Evolutionary conservation across 2,113 vertebrate species (phyloP).

Genomic region (Cyanoramphus novaezelandiae): DNA sequence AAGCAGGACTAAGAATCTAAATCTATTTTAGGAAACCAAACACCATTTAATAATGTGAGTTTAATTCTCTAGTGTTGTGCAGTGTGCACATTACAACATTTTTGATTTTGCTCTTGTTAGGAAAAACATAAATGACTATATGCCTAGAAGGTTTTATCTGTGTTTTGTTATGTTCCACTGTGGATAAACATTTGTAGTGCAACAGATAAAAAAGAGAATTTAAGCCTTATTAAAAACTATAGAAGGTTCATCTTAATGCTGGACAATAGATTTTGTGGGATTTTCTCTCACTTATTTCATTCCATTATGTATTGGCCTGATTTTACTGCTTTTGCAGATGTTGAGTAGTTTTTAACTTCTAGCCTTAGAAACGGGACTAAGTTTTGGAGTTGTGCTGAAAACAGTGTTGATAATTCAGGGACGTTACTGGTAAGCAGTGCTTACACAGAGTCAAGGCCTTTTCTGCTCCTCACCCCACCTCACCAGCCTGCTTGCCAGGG

Average conservation of each 20-base stretch:
- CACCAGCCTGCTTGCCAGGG: not conserved
- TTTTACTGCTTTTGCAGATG: not conserved
- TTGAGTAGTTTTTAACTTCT: not conserved
- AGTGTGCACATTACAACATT: not conserved
- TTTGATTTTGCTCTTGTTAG: not conserved
- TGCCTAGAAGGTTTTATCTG: not conserved
- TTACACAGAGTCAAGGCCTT: not conserved
- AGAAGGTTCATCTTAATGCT: not conserved
- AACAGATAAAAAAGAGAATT: not conserved
- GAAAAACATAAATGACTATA: not conserved
- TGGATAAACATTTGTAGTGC: not conserved
- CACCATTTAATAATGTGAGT: not conserved
- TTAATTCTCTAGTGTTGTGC: not conserved
- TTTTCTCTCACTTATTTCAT: not conserved
- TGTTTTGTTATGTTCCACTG: not conserved
- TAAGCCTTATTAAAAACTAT: not conserved
- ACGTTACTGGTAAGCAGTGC: not conserved
- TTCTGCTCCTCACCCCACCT: not conserved
- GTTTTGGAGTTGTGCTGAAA: not conserved
- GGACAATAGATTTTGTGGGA: not conserved
- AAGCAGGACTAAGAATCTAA: not conserved
- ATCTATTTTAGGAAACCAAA: not conserved
- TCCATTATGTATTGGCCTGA: not conserved
- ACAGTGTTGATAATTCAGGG: not conserved
- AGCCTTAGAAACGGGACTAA: not conserved